Evolutionary conservation across 2,797 vertebrate species (phyloP).

Genomic region (Poliocrania exsul): DNA sequence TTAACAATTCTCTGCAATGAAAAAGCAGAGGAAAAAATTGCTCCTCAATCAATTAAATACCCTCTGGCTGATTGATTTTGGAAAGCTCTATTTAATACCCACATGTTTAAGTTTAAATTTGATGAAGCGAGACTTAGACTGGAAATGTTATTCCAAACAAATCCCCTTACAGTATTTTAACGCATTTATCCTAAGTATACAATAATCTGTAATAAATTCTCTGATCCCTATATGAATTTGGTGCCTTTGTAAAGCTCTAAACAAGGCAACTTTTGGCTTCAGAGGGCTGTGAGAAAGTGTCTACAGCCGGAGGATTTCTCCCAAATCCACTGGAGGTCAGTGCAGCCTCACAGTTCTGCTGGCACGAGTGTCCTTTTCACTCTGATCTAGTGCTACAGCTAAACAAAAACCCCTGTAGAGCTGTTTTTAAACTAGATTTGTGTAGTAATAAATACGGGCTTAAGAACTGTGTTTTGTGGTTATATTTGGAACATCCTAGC

Average conservation of each 20-base stretch:
- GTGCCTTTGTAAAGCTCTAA: not conserved
- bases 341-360: conserved; percentile 50
- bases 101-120: conserved; percentile 26
- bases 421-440: conserved; percentile 61
- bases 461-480: conserved; percentile 36
- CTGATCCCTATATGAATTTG: not conserved
- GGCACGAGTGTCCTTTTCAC: not conserved
- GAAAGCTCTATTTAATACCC: conserved; percentile 31
- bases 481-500: conserved; percentile 51
- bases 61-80: conserved; percentile 25
- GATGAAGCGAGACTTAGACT: not conserved
- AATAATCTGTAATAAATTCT: not conserved
- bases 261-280: not conserved
- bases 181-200: not conserved
- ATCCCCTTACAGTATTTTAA: not conserved
- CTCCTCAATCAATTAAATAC: conserved; percentile 4
- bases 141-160: not conserved
- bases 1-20: not conserved
- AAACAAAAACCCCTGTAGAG: conserved; percentile 26
- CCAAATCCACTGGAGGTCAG: conserved; percentile 78
- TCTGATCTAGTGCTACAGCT: not conserved
- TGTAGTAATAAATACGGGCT: conserved; percentile 64
- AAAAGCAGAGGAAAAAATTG: conserved; percentile 12
- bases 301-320: not conserved
- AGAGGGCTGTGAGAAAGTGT: not conserved